These are phyloP conservation scores for Timandra comae DNA, from an alignment of 2,888 invertebrate species.

Conservation along the genomic window DNA sequence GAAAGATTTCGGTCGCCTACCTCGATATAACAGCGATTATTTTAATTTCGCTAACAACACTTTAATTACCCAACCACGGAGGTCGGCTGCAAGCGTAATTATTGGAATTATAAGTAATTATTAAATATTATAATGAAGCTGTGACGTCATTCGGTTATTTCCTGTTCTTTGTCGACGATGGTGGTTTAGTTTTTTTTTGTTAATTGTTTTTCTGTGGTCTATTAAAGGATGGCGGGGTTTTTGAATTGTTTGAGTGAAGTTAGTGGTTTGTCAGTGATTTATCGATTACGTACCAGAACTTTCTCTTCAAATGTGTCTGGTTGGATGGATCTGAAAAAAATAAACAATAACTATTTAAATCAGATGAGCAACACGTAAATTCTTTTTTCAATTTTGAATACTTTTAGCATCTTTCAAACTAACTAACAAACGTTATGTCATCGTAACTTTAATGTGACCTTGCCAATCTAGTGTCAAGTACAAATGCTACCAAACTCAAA, in stretches of 20 bases:
- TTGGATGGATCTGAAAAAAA: too few relatives aligned
- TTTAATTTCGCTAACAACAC: slow-evolving; percentile 74
- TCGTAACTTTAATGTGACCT: too few relatives aligned
- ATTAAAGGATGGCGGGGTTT: not conserved
- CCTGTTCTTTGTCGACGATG: slow-evolving; percentile 8
- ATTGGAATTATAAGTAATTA: slow-evolving; percentile 27
- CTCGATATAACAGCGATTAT: slow-evolving; percentile 50
- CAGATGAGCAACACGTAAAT: too few relatives aligned
- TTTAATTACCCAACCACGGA: slow-evolving; percentile 57
- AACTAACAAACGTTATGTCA: too few relatives aligned
- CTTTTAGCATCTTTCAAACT: too few relatives aligned
- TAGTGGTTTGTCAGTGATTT: too few relatives aligned
- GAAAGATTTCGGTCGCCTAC: slow-evolving; percentile 60
- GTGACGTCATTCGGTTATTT: slow-evolving; percentile 19
- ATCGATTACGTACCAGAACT: too few relatives aligned
- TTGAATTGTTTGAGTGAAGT: not conserved
- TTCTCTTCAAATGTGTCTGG: too few relatives aligned
- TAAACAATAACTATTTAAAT: too few relatives aligned
- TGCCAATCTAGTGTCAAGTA: too few relatives aligned
- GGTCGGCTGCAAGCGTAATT: slow-evolving; percentile 26
- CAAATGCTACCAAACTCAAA: too few relatives aligned
- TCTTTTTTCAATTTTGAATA: too few relatives aligned
- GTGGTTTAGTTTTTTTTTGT: not conserved
- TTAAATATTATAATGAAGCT: slow-evolving; percentile 19
- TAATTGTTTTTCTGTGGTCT: not conserved